A percentile compares a stretch with the other conserved stretches of the same genome.
Evolutionary conservation across 64 coral and sea anemone genomes (phyloP).

Genomic region (Catalaphyllia jardinei): DNA sequence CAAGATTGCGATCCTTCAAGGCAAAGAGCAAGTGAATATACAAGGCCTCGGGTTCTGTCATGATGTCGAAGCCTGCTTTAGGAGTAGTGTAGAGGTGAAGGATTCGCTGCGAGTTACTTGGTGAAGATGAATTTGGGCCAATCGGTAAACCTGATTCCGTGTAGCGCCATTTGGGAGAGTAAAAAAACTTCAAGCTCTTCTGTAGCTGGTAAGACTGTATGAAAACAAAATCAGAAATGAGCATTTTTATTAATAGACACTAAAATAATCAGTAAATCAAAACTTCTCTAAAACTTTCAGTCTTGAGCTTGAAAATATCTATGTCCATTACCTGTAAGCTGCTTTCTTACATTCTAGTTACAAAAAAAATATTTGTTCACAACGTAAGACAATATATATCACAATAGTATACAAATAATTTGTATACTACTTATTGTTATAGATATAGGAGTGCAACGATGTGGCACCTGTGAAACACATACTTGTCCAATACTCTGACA

Average conservation of each 20-base stretch:
- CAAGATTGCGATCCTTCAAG: constrained; percentile 59
- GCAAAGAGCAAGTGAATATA: constrained; percentile 63
- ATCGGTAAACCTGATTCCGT: constrained; percentile 17
- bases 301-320: no score
- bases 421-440: no score
- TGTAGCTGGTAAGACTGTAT: constrained; percentile 18
- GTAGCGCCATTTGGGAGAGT: constrained; percentile 25
- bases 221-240: not conserved
- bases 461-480: no score
- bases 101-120: constrained; percentile 39
- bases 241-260: not conserved
- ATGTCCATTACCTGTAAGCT: no score
- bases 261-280: no score
- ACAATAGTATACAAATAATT: no score
- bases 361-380: no score
- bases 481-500: no score
- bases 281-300: no score
- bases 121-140: constrained; percentile 33
- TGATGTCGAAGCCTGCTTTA: constrained; percentile 27
- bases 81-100: constrained; percentile 48
- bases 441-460: no score
- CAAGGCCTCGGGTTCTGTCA: constrained; percentile 50
- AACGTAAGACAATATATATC: no score
- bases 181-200: constrained; percentile 48
- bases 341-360: no score